A percentile compares a stretch with the other conserved stretches of the same genome.
These are phyloP conservation scores for Enteromius viviparus DNA, from an alignment of 2,797 vertebrate species.

Conservation along the genomic window DNA sequence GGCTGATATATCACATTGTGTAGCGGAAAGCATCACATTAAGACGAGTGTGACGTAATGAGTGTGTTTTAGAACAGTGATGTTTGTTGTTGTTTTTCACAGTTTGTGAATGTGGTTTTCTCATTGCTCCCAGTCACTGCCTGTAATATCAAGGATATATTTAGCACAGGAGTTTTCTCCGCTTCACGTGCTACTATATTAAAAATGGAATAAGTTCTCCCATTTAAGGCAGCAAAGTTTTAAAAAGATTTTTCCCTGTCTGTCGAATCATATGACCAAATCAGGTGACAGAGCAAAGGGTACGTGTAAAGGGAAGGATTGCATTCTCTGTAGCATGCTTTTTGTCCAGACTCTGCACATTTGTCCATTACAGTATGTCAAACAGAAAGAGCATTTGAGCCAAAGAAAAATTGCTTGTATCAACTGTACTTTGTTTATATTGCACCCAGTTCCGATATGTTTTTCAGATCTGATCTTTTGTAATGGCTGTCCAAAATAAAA, in stretches of 20 bases:
- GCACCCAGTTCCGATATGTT: background rate
- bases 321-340: background rate
- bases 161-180: background rate
- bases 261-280: constrained; percentile 14
- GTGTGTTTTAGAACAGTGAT: background rate
- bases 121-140: background rate
- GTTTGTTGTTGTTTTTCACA: constrained; percentile 12
- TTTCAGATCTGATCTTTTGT: background rate
- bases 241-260: background rate
- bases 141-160: constrained; percentile 13
- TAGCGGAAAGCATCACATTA: background rate
- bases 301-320: background rate
- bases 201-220: background rate
- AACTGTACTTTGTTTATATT: background rate
- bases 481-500: background rate
- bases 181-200: background rate
- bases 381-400: constrained; percentile 3
- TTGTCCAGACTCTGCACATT: background rate
- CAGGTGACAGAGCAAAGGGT: constrained; percentile 2
- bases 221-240: constrained; percentile 13
- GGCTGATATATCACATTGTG: constrained; percentile 1
- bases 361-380: background rate
- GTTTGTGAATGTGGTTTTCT: background rate
- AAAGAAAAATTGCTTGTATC: background rate
- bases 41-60: background rate